Evolutionary conservation across 1,140 invertebrate species (phyloP).

Genomic region (Neomicropteryx cornuta): DNA sequence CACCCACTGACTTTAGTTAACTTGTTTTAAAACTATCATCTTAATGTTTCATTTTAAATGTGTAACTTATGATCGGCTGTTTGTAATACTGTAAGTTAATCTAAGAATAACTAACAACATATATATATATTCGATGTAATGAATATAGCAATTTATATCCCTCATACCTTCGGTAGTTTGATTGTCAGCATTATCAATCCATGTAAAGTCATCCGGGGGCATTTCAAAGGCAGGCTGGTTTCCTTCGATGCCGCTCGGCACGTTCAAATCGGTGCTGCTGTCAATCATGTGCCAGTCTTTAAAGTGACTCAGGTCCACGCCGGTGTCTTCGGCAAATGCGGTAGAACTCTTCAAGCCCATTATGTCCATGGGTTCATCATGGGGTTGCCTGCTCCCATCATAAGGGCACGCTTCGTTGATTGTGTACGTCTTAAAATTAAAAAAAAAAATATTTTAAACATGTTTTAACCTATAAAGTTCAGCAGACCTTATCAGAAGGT

Average conservation of each 20-base stretch:
- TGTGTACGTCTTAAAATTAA: slow-evolving; percentile 10
- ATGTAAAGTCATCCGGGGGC: slow-evolving; percentile 29
- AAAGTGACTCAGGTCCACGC: background rate
- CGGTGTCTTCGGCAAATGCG: background rate
- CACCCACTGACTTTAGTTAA: no score
- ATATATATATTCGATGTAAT: background rate
- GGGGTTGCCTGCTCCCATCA: slow-evolving; percentile 8
- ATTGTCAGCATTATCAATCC: no score
- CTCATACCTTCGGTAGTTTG: no score
- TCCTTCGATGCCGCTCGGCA: slow-evolving; percentile 44
- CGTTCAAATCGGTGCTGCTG: slow-evolving; percentile 43
- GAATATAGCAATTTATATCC: background rate
- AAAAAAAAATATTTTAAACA: no score
- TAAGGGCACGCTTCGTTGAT: slow-evolving; percentile 12
- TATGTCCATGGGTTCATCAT: slow-evolving; percentile 8
- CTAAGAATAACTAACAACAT: background rate
- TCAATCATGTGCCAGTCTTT: slow-evolving; percentile 27
- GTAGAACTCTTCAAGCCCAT: background rate
- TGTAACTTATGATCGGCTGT: no score
- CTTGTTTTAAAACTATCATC: no score
- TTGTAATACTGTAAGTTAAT: no score
- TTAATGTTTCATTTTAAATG: no score
- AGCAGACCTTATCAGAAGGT: no score
- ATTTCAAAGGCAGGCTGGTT: slow-evolving; percentile 37
- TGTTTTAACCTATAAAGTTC: no score